Base-by-base conservation (phyloP, 2,797 vertebrate genomes). In the Characodon lateralis region DNA sequence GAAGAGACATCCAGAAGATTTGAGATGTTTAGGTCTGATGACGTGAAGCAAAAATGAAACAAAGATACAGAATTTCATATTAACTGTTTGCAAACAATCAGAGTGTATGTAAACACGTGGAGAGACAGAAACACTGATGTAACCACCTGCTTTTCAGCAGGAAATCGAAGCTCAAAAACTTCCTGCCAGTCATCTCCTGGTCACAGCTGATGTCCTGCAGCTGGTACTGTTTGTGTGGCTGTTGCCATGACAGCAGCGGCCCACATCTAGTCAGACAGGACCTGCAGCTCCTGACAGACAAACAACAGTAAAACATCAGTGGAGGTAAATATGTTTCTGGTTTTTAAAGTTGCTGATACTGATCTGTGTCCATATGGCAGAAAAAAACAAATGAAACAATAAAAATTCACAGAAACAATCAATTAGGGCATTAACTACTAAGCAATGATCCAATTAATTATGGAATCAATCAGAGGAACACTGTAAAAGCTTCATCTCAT, bases 211-310 rank as follows among this genome's bases (percentile, higher is more conserved):
- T 18, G 50, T 61, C 63, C 71, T 13, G 13, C 51, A 55, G 71
- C 71, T 55, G 28, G 14, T 53, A 14, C 26, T 77, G 75, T 81
- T 81, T 77, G 71, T 81, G 53, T 74, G 41, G 51, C 46, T 0
- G 55, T 56, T 48, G 55, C 31, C 75, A 1, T 0, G 56, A 31
- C 71, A 12, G 55, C 50, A 1, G 24, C 22, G 16, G 28, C 28
- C 50, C 22, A 70, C 46, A 46, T 55, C 26, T 41, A 48, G 41
- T 20, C 56, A 41, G 72, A 14, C 43, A 0, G 72, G 55, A 51
- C 58, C 71, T 9, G 72, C 55, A 26, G 24, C 41, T 50, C 63
- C 8, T 2, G 14, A 20, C 3, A 24, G 10, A 18, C 5, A n/a
- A n/a, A 28, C 7, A 1, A 22, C 69, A 31, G 24, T 50, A 31